Conservation (phyloP, 2,797 vertebrate genomes). For the Sciurus carolinensis region DNA sequence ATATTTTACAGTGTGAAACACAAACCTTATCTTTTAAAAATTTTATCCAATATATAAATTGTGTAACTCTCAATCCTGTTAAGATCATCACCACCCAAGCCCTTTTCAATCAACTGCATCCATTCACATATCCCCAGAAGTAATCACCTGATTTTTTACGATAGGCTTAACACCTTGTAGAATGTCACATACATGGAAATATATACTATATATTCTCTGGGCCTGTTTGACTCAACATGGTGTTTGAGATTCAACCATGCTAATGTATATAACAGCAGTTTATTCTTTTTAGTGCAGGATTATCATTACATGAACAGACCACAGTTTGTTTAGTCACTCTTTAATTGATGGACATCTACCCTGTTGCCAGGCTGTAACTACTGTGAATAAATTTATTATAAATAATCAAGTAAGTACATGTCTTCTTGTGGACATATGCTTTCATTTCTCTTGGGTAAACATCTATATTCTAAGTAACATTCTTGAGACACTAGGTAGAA, state of each 20-base stretch:
- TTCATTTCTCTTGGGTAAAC: neutral
- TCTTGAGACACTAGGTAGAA: neutral
- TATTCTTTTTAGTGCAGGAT: neutral
- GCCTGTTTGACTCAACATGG: neutral
- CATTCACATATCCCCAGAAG: neutral
- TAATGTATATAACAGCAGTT: neutral
- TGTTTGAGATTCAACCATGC: neutral
- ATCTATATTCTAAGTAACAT: neutral
- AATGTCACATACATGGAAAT: neutral
- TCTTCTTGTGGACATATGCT: neutral
- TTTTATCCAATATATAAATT: neutral
- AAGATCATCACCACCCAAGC: neutral
- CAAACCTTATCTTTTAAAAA: neutral
- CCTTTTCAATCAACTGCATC: neutral
- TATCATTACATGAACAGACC: neutral
- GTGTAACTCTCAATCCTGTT: neutral
- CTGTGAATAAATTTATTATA: neutral
- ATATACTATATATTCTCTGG: neutral
- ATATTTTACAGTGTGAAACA: conserved; percentile 18
- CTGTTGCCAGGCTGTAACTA: neutral
- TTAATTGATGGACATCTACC: neutral
- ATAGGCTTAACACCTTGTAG: neutral
- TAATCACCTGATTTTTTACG: neutral
- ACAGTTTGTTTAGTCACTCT: conserved; percentile 38
- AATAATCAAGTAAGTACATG: neutral